Conservation (phyloP, 2,113 vertebrate genomes). For the Dasyprocta punctata region DNA sequence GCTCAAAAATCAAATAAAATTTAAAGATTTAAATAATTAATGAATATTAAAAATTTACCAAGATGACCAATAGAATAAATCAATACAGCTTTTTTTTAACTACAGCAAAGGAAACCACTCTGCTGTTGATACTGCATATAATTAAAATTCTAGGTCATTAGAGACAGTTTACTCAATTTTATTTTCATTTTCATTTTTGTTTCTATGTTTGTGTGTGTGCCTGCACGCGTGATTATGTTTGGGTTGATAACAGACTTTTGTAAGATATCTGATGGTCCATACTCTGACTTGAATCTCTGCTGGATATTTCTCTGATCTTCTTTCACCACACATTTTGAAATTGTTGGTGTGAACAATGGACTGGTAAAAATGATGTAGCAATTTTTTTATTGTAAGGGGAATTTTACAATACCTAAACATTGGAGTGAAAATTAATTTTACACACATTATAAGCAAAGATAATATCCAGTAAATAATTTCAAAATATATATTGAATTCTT, state of each 20-base stretch:
- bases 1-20: not conserved
- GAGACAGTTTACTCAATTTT: not conserved
- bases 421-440: not conserved
- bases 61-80: not conserved
- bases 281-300: not conserved
- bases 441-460: not conserved
- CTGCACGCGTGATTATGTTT: not conserved
- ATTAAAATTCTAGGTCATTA: not conserved
- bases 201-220: not conserved
- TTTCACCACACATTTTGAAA: not conserved
- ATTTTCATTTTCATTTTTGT: not conserved
- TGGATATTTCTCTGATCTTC: not conserved
- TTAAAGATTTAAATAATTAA: not conserved
- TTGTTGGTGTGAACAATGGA: not conserved
- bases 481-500: not conserved
- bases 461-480: not conserved
- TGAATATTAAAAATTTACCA: not conserved
- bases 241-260: not conserved
- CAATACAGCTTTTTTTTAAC: not conserved
- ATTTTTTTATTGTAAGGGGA: not conserved
- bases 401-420: not conserved
- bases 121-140: not conserved
- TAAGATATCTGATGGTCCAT: not conserved
- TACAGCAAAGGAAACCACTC: not conserved
- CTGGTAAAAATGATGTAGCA: not conserved